These are phyloP conservation scores for Trachelus stipa DNA, from an alignment of 2,888 invertebrate species.

Conservation along the genomic window DNA sequence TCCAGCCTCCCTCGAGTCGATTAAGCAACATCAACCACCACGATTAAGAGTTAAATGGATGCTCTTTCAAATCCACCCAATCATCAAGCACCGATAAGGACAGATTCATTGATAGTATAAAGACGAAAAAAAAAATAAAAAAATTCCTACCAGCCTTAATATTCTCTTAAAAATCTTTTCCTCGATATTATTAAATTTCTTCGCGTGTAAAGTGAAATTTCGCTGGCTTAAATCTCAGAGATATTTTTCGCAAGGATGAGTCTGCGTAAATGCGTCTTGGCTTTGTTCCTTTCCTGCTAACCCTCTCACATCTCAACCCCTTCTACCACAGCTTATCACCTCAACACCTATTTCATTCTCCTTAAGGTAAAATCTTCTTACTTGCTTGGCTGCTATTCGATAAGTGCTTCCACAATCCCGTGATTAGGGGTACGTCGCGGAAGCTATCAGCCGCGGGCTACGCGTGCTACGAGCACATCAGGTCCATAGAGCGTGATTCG, in stretches of 20 bases:
- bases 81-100: neutral
- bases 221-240: neutral
- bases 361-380: neutral
- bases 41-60: neutral
- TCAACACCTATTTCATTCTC: conserved; percentile 23
- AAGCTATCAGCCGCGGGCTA: conserved; percentile 57
- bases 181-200: neutral
- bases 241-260: neutral
- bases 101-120: neutral
- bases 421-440: conserved; percentile 59
- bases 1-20: neutral
- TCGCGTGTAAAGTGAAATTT: neutral
- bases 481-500: conserved; percentile 54
- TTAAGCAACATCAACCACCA: neutral
- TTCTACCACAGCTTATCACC: conserved; percentile 5
- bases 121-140: neutral
- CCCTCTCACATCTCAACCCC: neutral
- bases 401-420: conserved; percentile 58
- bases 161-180: neutral
- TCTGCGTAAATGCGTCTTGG: neutral
- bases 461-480: conserved; percentile 60
- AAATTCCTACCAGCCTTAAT: neutral
- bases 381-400: conserved; percentile 41
- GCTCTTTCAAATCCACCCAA: neutral
- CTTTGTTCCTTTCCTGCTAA: neutral